Conservation (phyloP, 2,888 invertebrate species). For the Microplitis deprimator region DNA sequence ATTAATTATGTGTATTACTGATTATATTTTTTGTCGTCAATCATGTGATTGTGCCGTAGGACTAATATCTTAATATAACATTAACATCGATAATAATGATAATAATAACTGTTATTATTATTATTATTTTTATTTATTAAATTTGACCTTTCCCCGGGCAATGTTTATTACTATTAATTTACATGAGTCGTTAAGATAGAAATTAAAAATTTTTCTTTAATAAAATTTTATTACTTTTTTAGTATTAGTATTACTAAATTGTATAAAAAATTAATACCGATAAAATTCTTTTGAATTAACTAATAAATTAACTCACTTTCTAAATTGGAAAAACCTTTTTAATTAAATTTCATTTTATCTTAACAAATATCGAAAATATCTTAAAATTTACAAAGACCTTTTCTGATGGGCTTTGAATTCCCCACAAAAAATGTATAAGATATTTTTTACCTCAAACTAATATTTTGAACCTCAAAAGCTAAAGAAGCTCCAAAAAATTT, state of each 20-base stretch:
- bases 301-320: not conserved
- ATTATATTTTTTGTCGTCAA: not conserved
- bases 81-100: not conserved
- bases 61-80: not conserved
- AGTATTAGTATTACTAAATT: not conserved
- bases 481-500: too few relatives aligned
- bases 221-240: slow-evolving; percentile 13
- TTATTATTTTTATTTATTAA: not conserved
- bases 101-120: not conserved
- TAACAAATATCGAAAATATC: not conserved
- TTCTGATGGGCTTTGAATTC: too few relatives aligned
- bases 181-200: not conserved
- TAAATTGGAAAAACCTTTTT: not conserved
- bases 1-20: not conserved
- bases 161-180: not conserved
- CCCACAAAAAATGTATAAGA: too few relatives aligned
- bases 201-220: not conserved
- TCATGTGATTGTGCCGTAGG: not conserved
- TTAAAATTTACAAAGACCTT: not conserved
- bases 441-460: too few relatives aligned
- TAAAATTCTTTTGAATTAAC: not conserved
- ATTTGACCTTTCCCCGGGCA: not conserved
- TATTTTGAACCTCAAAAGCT: too few relatives aligned
- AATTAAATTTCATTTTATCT: too few relatives aligned
- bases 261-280: slow-evolving; percentile 2